These are phyloP conservation scores for Neodon shergylaensis DNA, from an alignment of 2,113 vertebrate species.

Conservation along the genomic window DNA sequence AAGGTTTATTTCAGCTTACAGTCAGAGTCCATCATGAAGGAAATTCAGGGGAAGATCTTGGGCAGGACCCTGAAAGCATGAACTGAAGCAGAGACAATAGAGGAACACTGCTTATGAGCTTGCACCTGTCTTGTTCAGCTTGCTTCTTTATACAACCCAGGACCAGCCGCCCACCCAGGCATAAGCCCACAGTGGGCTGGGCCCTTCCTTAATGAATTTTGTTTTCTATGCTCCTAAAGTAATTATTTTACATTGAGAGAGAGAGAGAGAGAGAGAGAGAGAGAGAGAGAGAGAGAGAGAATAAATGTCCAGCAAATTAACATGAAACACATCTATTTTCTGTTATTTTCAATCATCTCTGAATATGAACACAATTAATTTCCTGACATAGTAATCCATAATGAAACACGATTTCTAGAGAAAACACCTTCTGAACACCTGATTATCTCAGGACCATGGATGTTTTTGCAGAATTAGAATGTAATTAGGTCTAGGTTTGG, in stretches of 20 bases:
- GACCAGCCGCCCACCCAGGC: background rate
- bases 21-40: background rate
- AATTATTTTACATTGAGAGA: background rate
- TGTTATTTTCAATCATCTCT: background rate
- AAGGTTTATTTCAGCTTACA: background rate
- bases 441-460: conserved; percentile 51
- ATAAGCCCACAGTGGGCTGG: background rate
- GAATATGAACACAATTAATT: conserved; percentile 51
- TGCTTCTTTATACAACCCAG: background rate
- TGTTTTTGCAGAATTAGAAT: conserved; percentile 69
- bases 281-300: background rate
- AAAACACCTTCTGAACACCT: conserved; percentile 51
- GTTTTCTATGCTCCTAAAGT: background rate
- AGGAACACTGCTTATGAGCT: background rate
- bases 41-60: background rate
- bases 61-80: too few relatives aligned
- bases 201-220: background rate
- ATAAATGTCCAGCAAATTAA: conserved; percentile 21
- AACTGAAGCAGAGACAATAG: background rate
- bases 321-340: conserved; percentile 40
- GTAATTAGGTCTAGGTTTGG: conserved; percentile 69
- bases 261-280: background rate
- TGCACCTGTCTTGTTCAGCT: background rate
- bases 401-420: background rate
- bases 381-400: conserved; percentile 9